Evolutionary conservation across 2,113 vertebrate species (phyloP), one percentile per base, ranked within the genome.

Genomic region (Spizaetus ornatus): DNA sequence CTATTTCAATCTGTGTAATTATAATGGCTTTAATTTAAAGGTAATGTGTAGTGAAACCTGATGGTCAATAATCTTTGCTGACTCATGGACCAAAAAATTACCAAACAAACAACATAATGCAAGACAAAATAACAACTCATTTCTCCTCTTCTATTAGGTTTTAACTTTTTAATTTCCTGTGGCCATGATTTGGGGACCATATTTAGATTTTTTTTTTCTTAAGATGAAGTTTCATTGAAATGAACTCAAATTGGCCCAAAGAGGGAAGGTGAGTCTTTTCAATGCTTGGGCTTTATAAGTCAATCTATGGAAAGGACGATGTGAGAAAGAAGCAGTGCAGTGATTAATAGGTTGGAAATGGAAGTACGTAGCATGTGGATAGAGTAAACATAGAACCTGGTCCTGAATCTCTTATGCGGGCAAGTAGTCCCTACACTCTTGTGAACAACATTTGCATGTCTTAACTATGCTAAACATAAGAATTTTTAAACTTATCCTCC

Each of bases 1-100:
- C 15, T 58, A 27, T 40, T 72, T 92, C 50, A 65, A 26, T 87
- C 56, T 56, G 3, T 61, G 50, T 70, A 84, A 83, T 95, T 88
- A 69, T 81, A 59, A 92, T 88, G 53, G n/a, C 27, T 95, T 94
- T 82, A 63, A 93, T 80, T 79, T 91, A 86, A 91, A 82, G 29
- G 25, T 83, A 91, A 82, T 45, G 32, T 63, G 20, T 58, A 73
- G 50, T 83, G 83, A 85, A 88, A 70, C 19, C 26, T 16, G 12
- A 5, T 79, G 40, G 32, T 76, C 86, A 87, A 56, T 79, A 93
- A 87, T 78, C 52, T 93, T 72, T 55, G 9, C 42, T 72, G 73
- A 55, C 12, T 79, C 40, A 13, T 6, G 5, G 42, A 88, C 69
- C 59, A 88, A 95, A 94, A 87, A 59, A 76, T 84, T 87, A 72